Evolutionary conservation across 2,888 invertebrate genomes (phyloP), one percentile per base, ranked within the genome.

Genomic region (Lithophane semibrunnea): DNA sequence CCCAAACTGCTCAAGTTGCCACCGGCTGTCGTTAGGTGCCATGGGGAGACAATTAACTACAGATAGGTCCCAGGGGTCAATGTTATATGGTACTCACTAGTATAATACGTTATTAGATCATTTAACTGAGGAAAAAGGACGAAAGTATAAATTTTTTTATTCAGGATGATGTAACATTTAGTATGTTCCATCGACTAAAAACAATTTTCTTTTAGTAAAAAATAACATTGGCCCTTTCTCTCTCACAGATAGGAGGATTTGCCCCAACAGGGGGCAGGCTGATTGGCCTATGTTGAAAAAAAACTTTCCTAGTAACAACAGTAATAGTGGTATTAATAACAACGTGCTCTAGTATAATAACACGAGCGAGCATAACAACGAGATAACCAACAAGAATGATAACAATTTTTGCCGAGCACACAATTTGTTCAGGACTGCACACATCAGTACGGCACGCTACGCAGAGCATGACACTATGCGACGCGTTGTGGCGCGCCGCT

Each of bases 1-100:
- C 64, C 83, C 78, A 67, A 73, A 86, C 73, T 86, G 47, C 73
- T 78, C 63, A 65, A 85, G 83, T 73, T 75, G 61, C 70, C 70
- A 73, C 82, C 75, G 71, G 75, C 75, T 75, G 74, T 75, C 83
- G 83, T 77, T 78, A 86, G 78, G 75, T 73, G 68, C 86, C 75
- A 82, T 80, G 61, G 78, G 78, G 61, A 86, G 75, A 86, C 86
- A 86, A 84, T 84, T 86, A 84, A 84, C 78, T 73, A 73, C 78
- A 86, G 83, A 84, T 82, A 77, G 78, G 60, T 61, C 66, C 68
- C 75, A 63, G 73, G 70, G 71, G 86, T 83, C 72, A 80, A 80
- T 69, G 65, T 75, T 72, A 63, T 75, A 44, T 75, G 37, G 64
- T 70, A 60, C 69, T 75, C n/a, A 13, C 58, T 42, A 56, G 47